Base-by-base conservation (phyloP, 2,888 invertebrate species). In the Cremastinae sp. region DNA sequence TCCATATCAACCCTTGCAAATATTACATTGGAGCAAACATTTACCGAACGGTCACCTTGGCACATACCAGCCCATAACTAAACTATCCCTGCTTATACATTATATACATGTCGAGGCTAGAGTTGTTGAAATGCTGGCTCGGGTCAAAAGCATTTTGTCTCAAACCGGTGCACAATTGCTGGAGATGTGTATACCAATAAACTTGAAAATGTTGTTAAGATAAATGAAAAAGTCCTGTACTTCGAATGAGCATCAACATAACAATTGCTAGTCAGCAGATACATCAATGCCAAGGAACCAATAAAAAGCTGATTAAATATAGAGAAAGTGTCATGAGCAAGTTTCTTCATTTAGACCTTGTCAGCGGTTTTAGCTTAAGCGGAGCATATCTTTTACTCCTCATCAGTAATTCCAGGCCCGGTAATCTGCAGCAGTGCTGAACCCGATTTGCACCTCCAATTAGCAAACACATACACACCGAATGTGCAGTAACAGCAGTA, bases 361-460 rank as follows among this genome's bases (percentile, higher is more conserved):
- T 51, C 41, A 12, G 28, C 59, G 61, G 53, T 58, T 71, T 75
- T 39, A 49, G 53, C 43, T 56, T 51, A 45, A 71, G 58, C 69
- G 37, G 10, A 39, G 7, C 14, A 35, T 35, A 35, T 62, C 59
- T 22, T n/a, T 12, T 14, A 7, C n/a, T 45, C 18, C 56, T 43
- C 51, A 51, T 49, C 28, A 55, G 56, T 64, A 51, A 14, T 55
- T 39, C 55, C 16, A 18, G 10, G 10, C 28, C 8, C 51, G 49
- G 35, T 51, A 56, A 45, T 51, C 69, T 56, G 51, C 16, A 12
- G 28, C 58, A 20, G 28, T 45, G 56, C 51, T 37, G 47, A 18
- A 39, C 10, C 7, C 71, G 41, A 43, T 20, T 45, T 74, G 61
- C 74, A 75, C 71, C 66, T 61, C 74, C 77, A 78, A 80, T 78